Percentiles rank a stretch among this genome's conserved stretches.
Evolutionary conservation across 2,797 vertebrate genomes (phyloP).

Genomic region (Sternotherus odoratus): DNA sequence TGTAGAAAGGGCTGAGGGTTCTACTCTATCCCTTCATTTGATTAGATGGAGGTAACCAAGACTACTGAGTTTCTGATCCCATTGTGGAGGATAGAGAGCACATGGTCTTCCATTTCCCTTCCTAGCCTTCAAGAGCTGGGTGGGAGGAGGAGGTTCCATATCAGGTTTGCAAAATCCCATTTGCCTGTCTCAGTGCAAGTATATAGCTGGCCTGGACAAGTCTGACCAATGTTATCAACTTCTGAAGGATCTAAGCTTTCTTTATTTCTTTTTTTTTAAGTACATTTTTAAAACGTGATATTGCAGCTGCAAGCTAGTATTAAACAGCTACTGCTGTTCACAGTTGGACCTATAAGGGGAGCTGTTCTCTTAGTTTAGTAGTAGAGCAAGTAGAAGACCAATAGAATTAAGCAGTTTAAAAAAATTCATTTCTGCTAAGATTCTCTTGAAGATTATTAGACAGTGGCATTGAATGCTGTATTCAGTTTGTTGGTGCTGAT

Average conservation of each 20-base stretch:
- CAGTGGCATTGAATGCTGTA: neutral
- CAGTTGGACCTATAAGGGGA: neutral
- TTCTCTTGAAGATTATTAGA: slow-evolving; percentile 1
- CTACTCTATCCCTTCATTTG: neutral
- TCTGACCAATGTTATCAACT: neutral
- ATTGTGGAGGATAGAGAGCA: neutral
- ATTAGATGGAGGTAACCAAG: neutral
- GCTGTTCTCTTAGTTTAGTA: neutral
- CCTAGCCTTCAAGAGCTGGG: neutral
- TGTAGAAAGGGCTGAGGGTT: neutral
- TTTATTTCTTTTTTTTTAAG: neutral
- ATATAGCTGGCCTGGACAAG: neutral
- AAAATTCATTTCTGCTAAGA: neutral
- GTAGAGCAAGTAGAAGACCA: slow-evolving; percentile 1
- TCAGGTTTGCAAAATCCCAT: neutral
- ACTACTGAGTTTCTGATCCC: neutral
- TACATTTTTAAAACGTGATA: neutral
- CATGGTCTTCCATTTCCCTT: neutral
- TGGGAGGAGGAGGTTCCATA: neutral
- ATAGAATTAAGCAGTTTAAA: neutral
- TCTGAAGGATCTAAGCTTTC: neutral
- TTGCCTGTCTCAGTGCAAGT: neutral
- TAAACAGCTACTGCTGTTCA: neutral
- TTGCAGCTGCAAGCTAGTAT: neutral
- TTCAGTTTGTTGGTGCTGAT: neutral